A percentile compares a stretch with the other conserved stretches of the same genome.
Evolutionary conservation across 2,888 invertebrate genomes (phyloP).

Genomic region (Hyppa rectilinea): DNA sequence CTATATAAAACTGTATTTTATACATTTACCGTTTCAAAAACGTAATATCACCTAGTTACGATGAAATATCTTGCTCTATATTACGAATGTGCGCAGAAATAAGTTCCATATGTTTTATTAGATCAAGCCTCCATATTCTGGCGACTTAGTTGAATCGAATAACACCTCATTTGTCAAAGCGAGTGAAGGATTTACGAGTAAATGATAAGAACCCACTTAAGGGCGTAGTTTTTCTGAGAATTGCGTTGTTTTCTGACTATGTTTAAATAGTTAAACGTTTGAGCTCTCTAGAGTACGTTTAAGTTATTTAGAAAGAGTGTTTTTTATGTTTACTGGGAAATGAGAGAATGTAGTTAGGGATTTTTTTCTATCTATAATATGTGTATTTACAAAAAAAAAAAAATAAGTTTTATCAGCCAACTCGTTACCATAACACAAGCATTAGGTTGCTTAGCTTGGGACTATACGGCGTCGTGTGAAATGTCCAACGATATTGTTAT

Average conservation of each 20-base stretch:
- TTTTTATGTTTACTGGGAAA: not conserved
- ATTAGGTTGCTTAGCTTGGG: no score
- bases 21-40: not conserved
- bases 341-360: not conserved
- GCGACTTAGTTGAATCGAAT: slow-evolving; percentile 50
- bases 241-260: slow-evolving; percentile 19
- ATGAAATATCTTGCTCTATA: slow-evolving; percentile 31
- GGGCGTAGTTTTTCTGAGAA: slow-evolving; percentile 20
- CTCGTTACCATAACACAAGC: no score
- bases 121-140: slow-evolving; percentile 25
- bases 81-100: slow-evolving; percentile 32
- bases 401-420: no score
- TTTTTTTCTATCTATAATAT: no score
- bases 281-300: not conserved
- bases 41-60: not conserved
- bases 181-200: slow-evolving; percentile 54
- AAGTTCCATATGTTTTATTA: slow-evolving; percentile 32
- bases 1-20: no score
- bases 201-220: slow-evolving; percentile 57
- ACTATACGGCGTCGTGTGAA: no score
- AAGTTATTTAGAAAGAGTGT: slow-evolving; percentile 6
- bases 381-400: no score
- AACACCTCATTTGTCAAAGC: slow-evolving; percentile 57
- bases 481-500: no score
- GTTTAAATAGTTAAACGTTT: slow-evolving; percentile 25